Base-by-base conservation (phyloP, 2,888 invertebrate species). In the Meganola albula region DNA sequence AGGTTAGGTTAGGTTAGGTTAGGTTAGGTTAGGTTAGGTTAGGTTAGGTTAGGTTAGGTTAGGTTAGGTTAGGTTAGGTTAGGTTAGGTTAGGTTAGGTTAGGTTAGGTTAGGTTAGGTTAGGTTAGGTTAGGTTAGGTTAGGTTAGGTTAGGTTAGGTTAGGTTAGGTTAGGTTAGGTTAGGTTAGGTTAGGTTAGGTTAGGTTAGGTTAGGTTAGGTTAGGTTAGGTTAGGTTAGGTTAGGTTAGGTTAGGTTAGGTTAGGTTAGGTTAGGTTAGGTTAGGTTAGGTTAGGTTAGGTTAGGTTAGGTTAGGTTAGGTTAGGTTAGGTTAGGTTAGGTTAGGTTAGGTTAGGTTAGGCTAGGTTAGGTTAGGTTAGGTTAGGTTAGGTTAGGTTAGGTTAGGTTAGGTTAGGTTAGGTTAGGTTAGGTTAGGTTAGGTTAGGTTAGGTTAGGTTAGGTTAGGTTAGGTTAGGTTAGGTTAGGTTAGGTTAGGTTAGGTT, bases 361-460 rank as follows among this genome's bases (percentile, higher is more conserved):
- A 13, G 14, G 27, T 22, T 27, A 10, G 16, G 16, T 16, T 16
- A 16, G 16, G 16, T 16, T n/a, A 10, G 12, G 4, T 11, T 8
- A 24, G 12, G 18, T 29, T 24, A 31, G 27, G 23, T 28, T 24
- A 21, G 27, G 24, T 24, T 37, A 28, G 31, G 24, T 28, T 24
- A 29, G 21, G 30, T 37, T 32, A 33, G 26, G 33, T 33, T 31
- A 16, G 28, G 33, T 14, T 27, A 24, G 27, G 18, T 24, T 28
- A 16, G 24, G 16, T 32, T 33, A 33, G 37, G 33, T 37, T 37
- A 37, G 37, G 37, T 37, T 37, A 37, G 37, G 37, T 38, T 38
- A 33, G 38, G 38, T 38, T 38, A 38, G 38, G 38, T 38, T 38
- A 38, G 38, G 38, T 38, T 38, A 33, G 38, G 31, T 16, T 16